These are phyloP conservation scores for Rhopalosiphum maidis DNA, from an alignment of 1,140 invertebrate species.

Conservation along the genomic window DNA sequence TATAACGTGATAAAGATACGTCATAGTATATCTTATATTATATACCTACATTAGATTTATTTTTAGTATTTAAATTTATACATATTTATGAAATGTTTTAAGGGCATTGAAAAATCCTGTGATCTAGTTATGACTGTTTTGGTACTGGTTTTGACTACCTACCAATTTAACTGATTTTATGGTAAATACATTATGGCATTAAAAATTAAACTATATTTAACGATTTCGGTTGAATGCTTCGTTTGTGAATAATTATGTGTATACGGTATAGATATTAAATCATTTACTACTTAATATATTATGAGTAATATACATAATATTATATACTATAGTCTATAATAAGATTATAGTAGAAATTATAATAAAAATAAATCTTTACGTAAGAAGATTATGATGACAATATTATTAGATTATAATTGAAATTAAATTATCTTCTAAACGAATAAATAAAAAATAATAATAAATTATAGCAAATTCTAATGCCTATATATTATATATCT, in stretches of 20 bases:
- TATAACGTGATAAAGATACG: neutral
- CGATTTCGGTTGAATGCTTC: neutral
- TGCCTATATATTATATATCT: neutral
- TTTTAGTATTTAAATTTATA: slow-evolving; percentile 5
- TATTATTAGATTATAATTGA: slow-evolving; percentile 4
- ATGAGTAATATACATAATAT: slow-evolving; percentile 7
- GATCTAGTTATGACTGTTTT: slow-evolving; percentile 30
- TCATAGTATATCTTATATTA: neutral
- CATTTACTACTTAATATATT: neutral
- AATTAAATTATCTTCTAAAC: neutral
- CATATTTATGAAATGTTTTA: slow-evolving; percentile 20
- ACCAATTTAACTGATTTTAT: neutral
- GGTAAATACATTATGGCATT: neutral
- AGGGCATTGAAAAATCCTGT: neutral
- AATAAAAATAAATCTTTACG: neutral
- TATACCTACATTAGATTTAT: neutral
- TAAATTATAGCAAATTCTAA: neutral
- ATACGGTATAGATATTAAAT: neutral
- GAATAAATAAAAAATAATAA: neutral
- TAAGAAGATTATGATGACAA: neutral
- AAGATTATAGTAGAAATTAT: neutral
- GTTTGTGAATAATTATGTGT: neutral
- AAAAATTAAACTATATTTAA: neutral
- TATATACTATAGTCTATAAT: neutral
- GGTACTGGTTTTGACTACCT: neutral